These are phyloP conservation scores for Axinella damicornis DNA, from an alignment of 37 sponge, comb jelly and placozoan genomes.

Conservation along the genomic window DNA sequence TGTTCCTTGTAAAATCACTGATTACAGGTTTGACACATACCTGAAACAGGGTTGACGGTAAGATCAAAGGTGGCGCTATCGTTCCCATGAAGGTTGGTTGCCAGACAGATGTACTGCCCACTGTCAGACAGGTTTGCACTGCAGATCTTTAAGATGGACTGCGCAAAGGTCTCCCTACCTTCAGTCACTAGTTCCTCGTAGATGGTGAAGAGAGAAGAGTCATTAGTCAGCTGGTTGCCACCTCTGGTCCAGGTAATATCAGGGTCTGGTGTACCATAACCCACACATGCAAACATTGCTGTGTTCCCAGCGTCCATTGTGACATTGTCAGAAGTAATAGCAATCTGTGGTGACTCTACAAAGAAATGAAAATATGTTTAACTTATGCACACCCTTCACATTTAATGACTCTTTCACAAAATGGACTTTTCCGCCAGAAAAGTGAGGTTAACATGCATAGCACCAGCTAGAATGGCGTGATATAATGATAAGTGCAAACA, in stretches of 20 bases:
- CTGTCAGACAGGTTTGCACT: not conserved
- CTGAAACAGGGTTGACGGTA: too few relatives aligned
- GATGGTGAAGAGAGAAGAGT: not conserved
- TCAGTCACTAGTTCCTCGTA: slow-evolving; percentile 22
- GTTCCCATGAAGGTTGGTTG: too few relatives aligned
- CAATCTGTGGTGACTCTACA: not conserved
- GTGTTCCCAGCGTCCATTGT: slow-evolving; percentile 6
- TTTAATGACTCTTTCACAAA: too few relatives aligned
- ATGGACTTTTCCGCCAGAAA: too few relatives aligned
- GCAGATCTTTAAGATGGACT: slow-evolving; percentile 6
- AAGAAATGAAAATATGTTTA: too few relatives aligned
- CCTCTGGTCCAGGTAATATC: not conserved
- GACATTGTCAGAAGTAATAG: not conserved
- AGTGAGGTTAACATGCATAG: too few relatives aligned
- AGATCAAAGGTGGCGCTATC: too few relatives aligned
- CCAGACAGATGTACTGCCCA: slow-evolving; percentile 17
- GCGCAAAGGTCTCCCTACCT: not conserved
- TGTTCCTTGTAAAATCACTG: too few relatives aligned
- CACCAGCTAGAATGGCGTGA: too few relatives aligned
- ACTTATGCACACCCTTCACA: too few relatives aligned
- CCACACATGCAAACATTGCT: not conserved
- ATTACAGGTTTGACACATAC: too few relatives aligned
- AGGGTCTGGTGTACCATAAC: not conserved
- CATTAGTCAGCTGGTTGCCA: not conserved
- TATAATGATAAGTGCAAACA: too few relatives aligned